phyloP scores from a whole-genome alignment of 2,797 vertebrate genomes.

The Enteromius afrohamiltoni region DNA sequence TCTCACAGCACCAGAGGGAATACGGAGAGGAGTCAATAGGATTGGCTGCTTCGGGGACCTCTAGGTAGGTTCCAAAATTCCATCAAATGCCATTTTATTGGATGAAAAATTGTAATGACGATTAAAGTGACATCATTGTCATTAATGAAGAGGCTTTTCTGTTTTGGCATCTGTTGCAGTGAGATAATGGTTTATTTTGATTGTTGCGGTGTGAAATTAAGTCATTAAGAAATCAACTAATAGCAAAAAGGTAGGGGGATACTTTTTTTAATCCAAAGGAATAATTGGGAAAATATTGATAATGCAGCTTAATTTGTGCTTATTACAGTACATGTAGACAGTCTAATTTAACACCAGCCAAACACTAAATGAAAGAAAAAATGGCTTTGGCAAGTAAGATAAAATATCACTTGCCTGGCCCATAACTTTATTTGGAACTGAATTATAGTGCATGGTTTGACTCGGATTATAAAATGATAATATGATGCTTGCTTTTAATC shows the following conservation, averaged over 20 bases:
- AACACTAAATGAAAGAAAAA: background rate
- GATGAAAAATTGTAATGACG: background rate
- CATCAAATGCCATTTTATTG: background rate
- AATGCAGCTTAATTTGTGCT: background rate
- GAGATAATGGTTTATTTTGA: constrained; percentile 2
- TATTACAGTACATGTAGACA: background rate
- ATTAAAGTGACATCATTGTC: background rate
- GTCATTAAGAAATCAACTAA: background rate
- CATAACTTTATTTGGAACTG: background rate
- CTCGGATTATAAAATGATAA: background rate
- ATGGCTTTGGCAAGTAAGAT: background rate
- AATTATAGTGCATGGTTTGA: background rate
- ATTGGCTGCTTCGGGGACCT: background rate
- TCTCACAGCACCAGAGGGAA: constrained; percentile 54
- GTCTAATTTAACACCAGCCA: background rate
- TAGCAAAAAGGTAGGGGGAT: background rate
- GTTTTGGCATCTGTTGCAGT: background rate
- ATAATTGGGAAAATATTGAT: background rate
- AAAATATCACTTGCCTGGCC: background rate
- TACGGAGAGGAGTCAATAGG: constrained; percentile 12
- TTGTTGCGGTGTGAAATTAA: background rate
- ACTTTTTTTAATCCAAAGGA: background rate
- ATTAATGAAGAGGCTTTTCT: background rate
- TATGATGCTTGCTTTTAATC: background rate
- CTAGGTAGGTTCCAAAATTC: background rate